A percentile compares a stretch with the other conserved stretches of the same genome.
Evolutionary conservation across 2,888 invertebrate species (phyloP).

Genomic region (Conistra vaccinii): DNA sequence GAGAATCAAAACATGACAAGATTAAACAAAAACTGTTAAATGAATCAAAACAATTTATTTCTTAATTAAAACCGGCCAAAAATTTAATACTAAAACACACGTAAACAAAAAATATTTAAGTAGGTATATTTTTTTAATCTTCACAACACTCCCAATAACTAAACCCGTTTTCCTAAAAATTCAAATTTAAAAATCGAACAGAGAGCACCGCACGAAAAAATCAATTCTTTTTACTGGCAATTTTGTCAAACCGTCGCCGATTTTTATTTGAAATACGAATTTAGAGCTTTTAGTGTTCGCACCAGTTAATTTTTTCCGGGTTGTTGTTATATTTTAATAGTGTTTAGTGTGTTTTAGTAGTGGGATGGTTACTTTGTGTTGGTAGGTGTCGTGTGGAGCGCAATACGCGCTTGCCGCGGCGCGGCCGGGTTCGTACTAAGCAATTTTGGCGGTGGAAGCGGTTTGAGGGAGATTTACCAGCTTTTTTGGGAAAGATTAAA

Average conservation of each 20-base stretch:
- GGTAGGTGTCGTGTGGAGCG: slow-evolving; percentile 70
- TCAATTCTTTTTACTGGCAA: slow-evolving; percentile 79
- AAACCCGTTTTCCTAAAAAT: slow-evolving; percentile 36
- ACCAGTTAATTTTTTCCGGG: slow-evolving; percentile 64
- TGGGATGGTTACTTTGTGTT: slow-evolving; percentile 70
- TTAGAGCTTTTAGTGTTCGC: slow-evolving; percentile 20
- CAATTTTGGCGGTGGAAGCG: slow-evolving; percentile 65
- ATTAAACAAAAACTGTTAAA: background rate
- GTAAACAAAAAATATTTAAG: background rate
- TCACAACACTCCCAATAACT: background rate
- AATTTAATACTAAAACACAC: background rate
- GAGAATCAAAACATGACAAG: background rate
- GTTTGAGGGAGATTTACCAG: slow-evolving; percentile 61
- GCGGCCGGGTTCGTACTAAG: slow-evolving; percentile 83
- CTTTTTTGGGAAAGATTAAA: slow-evolving; percentile 66
- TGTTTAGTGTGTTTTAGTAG: slow-evolving; percentile 35
- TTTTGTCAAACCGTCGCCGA: slow-evolving; percentile 64
- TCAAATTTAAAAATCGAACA: slow-evolving; percentile 70
- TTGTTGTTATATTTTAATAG: slow-evolving; percentile 35
- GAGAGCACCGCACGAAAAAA: slow-evolving; percentile 76
- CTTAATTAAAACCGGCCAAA: background rate
- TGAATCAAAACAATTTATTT: background rate
- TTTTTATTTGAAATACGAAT: slow-evolving; percentile 40
- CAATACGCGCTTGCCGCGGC: slow-evolving; percentile 83
- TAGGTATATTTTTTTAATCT: background rate